Base-by-base conservation (phyloP, 2,113 vertebrate genomes). In the Sylvietta virens region DNA sequence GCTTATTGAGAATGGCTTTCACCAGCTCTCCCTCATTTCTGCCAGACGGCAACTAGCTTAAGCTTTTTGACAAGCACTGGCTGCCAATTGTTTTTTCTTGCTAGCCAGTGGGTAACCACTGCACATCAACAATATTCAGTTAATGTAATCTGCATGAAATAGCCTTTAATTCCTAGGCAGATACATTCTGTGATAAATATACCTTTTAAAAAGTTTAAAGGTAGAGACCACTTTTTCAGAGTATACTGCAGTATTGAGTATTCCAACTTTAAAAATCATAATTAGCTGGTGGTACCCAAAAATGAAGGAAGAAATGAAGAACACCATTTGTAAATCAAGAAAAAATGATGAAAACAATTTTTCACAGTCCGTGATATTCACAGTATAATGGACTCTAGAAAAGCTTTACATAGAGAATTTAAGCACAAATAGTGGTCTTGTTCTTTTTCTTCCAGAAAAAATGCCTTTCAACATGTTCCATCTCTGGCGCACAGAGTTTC, bases 11-110 rank as follows among this genome's bases (percentile, higher is more conserved):
- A 94, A 81, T 78, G 35, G 89, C 77, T 94, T 94, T 76, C 44
- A 94, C 26, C 73, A 91, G 15, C 22, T 94, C 57, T 28, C 58
- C 65, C 56, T 87, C 26, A 79, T 78, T 89, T 89, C 73, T 94
- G 89, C 72, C 96, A 96, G 83, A 88, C 89, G 88, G 83, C 77
- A 91, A 71, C 47, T 62, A 70, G 50, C 62, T 81, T 88, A 81
- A 81, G 31, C 64, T 82, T 45, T 94, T 72, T 5, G 9, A 88
- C 64, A 92, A 90, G 72, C 33, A 53, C n/a, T 76, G 69, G 40
- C 86, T 94, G 92, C 84, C 81, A 91, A 19, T 14, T 76, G 31
- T 79, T 79, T 94, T 91, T 57, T 72, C n/a, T 66, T 91, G 44
- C 65, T 79, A 87, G 40, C 51, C 91, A 94, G 42, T 37, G 86